These are phyloP conservation scores for Chaetura pelagica DNA, from an alignment of 2,113 vertebrate genomes.

Conservation along the genomic window DNA sequence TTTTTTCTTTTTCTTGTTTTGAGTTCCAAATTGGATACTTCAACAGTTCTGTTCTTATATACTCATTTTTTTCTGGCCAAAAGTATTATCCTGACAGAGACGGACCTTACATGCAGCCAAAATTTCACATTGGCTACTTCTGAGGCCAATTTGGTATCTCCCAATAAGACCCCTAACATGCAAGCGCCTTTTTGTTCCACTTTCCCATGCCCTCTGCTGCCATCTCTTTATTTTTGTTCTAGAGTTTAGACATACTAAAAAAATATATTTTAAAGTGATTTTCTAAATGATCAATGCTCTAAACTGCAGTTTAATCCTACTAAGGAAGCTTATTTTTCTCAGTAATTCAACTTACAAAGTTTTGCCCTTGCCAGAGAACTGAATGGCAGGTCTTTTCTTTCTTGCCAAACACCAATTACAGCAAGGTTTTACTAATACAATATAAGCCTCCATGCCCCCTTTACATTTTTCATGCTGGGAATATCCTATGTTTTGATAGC, in stretches of 20 bases:
- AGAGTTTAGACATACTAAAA: not conserved
- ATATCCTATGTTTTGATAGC: slow-evolving; percentile 64
- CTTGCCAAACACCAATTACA: slow-evolving; percentile 34
- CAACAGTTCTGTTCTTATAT: not conserved
- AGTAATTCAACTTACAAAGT: not conserved
- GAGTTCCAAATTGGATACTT: not conserved
- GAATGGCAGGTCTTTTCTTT: slow-evolving; percentile 14
- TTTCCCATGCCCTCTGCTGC: not conserved
- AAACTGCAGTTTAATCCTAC: slow-evolving; percentile 9
- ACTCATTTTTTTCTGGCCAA: not conserved
- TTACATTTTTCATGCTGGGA: slow-evolving; percentile 46
- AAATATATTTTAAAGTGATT: not conserved
- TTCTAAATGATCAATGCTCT: not conserved
- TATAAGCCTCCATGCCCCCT: slow-evolving; percentile 28
- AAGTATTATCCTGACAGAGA: not conserved
- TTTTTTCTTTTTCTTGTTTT: not conserved
- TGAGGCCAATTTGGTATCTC: not conserved
- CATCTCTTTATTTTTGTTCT: not conserved
- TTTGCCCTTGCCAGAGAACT: not conserved
- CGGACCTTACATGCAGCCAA: not conserved
- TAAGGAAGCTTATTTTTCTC: slow-evolving; percentile 22
- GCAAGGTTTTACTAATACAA: slow-evolving; percentile 45
- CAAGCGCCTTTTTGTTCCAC: not conserved
- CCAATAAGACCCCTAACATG: not conserved
- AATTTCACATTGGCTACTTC: accelerated